Percentiles rank a stretch among this genome's conserved stretches.
These are phyloP conservation scores for Oscheius myriophilus DNA, from an alignment of 2,888 invertebrate species.

Conservation along the genomic window DNA sequence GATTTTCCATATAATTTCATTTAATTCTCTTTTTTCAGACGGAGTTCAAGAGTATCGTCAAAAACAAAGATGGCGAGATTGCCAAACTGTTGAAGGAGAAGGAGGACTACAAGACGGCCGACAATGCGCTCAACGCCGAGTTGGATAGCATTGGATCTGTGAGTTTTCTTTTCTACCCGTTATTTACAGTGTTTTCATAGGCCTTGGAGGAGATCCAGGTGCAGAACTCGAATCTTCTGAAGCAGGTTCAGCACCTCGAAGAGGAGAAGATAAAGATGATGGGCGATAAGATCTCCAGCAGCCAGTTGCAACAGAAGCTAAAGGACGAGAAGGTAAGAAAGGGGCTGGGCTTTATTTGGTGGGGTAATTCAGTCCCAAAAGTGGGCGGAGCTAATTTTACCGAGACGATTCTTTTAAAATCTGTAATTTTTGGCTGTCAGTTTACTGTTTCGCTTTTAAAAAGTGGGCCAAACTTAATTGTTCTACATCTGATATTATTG, in stretches of 20 bases:
- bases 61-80: conserved; percentile 22
- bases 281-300: conserved; percentile 90
- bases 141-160: conserved; percentile 95
- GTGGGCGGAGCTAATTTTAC: no score
- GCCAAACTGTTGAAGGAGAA: background rate
- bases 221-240: conserved; percentile 91
- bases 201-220: conserved; percentile 99
- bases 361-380: conserved; percentile 7
- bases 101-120: conserved; percentile 72
- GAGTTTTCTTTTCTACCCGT: conserved; percentile 74
- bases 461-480: background rate
- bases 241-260: conserved; percentile 93
- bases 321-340: conserved; percentile 74
- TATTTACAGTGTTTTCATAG: conserved; percentile 1
- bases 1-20: background rate
- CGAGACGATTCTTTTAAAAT: no score
- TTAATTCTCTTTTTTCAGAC: conserved; percentile 2
- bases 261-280: conserved; percentile 82
- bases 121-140: conserved; percentile 81
- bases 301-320: conserved; percentile 27
- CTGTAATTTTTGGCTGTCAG: background rate
- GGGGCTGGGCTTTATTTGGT: background rate
- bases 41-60: conserved; percentile 20
- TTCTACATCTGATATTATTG: no score
- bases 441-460: background rate